These are phyloP conservation scores for Hyposmocoma kahamanoa DNA, from an alignment of 1,140 invertebrate species.

Conservation along the genomic window DNA sequence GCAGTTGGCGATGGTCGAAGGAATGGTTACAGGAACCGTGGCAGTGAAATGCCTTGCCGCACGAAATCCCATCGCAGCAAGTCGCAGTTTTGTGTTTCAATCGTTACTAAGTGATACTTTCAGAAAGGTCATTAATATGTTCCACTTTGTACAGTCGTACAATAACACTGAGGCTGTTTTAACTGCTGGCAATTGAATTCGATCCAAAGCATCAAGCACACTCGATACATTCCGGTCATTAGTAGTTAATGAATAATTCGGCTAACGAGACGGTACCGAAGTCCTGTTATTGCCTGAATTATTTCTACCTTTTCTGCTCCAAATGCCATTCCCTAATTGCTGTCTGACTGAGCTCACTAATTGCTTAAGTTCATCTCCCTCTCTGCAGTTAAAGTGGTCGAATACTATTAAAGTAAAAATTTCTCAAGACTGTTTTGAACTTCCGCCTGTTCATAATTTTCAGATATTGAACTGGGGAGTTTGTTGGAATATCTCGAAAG, in stretches of 20 bases:
- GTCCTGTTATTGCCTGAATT: conserved; percentile 59
- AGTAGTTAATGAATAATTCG: conserved; percentile 61
- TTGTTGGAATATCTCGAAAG: too few relatives aligned
- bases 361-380: conserved; percentile 68
- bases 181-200: too few relatives aligned
- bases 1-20: too few relatives aligned
- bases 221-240: conserved; percentile 47
- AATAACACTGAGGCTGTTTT: too few relatives aligned
- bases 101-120: too few relatives aligned
- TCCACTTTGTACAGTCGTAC: too few relatives aligned
- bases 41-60: too few relatives aligned
- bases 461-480: conserved; percentile 16
- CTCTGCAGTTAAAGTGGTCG: conserved; percentile 53
- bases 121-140: too few relatives aligned
- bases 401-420: conserved; percentile 63
- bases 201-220: neutral
- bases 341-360: conserved; percentile 66
- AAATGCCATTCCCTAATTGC: conserved; percentile 68
- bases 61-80: too few relatives aligned
- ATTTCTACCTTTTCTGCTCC: conserved; percentile 63
- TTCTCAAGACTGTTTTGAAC: conserved; percentile 58
- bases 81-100: too few relatives aligned
- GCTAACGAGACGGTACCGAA: conserved; percentile 48
- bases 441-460: conserved; percentile 48
- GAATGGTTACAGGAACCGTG: too few relatives aligned